Percentiles rank a stretch among this genome's conserved stretches.
These are phyloP conservation scores for Eupleurogrammus muticus DNA, from an alignment of 2,797 vertebrate species.

Conservation along the genomic window DNA sequence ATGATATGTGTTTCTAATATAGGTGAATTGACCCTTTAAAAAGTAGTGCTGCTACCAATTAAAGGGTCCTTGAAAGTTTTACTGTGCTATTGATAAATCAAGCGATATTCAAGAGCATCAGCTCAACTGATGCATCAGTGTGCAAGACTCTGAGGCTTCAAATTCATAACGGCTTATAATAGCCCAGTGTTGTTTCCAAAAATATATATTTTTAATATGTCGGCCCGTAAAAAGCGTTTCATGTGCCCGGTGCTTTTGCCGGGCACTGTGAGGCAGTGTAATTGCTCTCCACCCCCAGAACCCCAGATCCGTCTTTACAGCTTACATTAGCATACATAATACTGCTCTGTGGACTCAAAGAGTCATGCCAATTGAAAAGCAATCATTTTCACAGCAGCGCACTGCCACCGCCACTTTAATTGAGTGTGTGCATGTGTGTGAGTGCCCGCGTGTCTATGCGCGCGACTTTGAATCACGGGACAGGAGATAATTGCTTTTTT, in stretches of 20 bases:
- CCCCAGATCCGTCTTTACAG: constrained; percentile 74
- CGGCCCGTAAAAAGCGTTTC: constrained; percentile 57
- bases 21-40: not conserved
- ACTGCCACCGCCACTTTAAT: constrained; percentile 75
- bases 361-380: constrained; percentile 79
- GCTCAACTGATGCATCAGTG: not conserved
- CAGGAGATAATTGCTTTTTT: constrained; percentile 79
- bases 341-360: constrained; percentile 78
- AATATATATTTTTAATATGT: constrained; percentile 58
- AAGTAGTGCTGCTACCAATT: too few species aligned
- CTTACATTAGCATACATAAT: constrained; percentile 85
- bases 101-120: not conserved
- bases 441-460: constrained; percentile 43
- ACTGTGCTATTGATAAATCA: not conserved
- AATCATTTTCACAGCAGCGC: constrained; percentile 77
- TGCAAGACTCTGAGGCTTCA: not conserved
- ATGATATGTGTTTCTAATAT: not conserved
- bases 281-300: constrained; percentile 72
- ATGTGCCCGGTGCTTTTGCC: constrained; percentile 42
- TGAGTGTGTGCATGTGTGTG: constrained; percentile 61
- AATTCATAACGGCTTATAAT: constrained; percentile 23
- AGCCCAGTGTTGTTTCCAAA: constrained; percentile 29
- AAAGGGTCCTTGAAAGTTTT: not conserved
- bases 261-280: constrained; percentile 63
- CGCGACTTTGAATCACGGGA: constrained; percentile 67